Evolutionary conservation across 1,140 invertebrate genomes (phyloP).

Genomic region (Aethina tumida): DNA sequence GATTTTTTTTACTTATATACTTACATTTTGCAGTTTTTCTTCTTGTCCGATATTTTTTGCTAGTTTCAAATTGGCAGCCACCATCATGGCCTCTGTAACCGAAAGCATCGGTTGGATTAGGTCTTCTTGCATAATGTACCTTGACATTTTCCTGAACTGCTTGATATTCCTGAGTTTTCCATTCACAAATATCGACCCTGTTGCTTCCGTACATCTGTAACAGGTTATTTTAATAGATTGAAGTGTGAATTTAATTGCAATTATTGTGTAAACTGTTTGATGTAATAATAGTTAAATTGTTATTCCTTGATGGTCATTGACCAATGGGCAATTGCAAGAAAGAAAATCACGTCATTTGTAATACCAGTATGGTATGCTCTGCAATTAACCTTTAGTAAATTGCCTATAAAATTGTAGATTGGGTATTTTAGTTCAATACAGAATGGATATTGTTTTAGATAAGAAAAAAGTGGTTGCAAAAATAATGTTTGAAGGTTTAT

Average conservation of each 20-base stretch:
- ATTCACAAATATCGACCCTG: slow-evolving; percentile 63
- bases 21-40: slow-evolving; percentile 63
- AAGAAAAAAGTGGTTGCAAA: not conserved
- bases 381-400: no score
- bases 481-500: not conserved
- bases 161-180: slow-evolving; percentile 61
- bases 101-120: slow-evolving; percentile 75
- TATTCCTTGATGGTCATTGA: not conserved
- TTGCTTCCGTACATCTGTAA: slow-evolving; percentile 35
- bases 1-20: slow-evolving; percentile 26
- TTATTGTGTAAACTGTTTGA: not conserved
- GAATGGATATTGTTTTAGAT: no score
- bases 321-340: no score
- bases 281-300: slow-evolving; percentile 1
- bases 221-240: slow-evolving; percentile 1
- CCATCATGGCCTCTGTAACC: slow-evolving; percentile 73
- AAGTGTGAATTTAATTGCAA: not conserved
- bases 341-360: no score
- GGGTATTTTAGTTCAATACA: no score
- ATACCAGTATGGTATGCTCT: no score
- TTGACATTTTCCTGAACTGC: slow-evolving; percentile 74
- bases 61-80: slow-evolving; percentile 82
- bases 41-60: slow-evolving; percentile 48
- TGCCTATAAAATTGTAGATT: no score
- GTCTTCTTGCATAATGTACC: slow-evolving; percentile 94